Evolutionary conservation across 2,113 vertebrate genomes (phyloP), one percentile per base, ranked within the genome.

Genomic region (Uropsilus gracilis): DNA sequence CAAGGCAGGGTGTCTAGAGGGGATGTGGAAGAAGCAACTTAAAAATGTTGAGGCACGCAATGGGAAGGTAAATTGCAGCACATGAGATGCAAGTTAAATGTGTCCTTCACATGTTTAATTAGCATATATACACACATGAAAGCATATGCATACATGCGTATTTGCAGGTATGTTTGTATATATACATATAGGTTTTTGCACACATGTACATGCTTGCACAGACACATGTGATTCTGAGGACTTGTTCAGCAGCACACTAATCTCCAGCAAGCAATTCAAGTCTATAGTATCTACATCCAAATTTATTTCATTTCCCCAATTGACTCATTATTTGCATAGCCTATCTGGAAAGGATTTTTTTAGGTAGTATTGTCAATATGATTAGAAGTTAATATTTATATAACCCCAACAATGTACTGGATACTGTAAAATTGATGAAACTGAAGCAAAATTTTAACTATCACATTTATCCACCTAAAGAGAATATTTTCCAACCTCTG

Each of bases 371-470:
- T 95, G 55, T 95, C 83, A 94, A 90, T 89, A 93, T 61, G 55
- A 68, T 94, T 76, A 92, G 50, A 87, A 91, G 89, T 81, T 95
- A 89, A 89, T 96, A 89, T 95, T 97, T 97, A 91, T 46, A 77
- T 93, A 97, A 80, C 71, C 73, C 57, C 14, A 69, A 68, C 18
- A 84, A 93, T 75, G 46, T 39, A 89, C 42, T 28, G 50, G 6
- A 17, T 63, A 90, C 69, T 81, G 18, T 1, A 94, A 94, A 92
- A 89, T 61, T 88, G 91, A 94, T 94, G 14, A 92, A 86, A 77
- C 0, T 84, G 30, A 50, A 84, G 57, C 26, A 69, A 83, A 89
- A 83, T 63, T 86, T 6, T 57, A 89, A 69, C 59, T 86, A 80
- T 53, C 68, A 80, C 22, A 59, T 94, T 95, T 94, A 81, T 80